Percentiles rank a stretch among this genome's conserved stretches.
Conservation (phyloP, 2,888 invertebrate species). For the Limenitis camilla region DNA sequence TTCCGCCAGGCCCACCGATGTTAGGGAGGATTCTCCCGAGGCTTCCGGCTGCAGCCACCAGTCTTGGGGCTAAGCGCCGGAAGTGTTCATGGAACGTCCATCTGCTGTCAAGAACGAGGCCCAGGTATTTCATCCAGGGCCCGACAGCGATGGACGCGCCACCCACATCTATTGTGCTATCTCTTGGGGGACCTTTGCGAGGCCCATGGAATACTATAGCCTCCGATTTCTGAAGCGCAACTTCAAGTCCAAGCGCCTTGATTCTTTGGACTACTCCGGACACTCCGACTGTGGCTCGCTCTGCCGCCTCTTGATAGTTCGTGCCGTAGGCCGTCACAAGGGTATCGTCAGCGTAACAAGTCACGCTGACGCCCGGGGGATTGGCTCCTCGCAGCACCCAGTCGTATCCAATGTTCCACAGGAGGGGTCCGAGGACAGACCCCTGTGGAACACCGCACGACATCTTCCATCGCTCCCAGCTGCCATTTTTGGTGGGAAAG, state of each 20-base stretch:
- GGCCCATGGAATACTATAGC: constrained; percentile 14
- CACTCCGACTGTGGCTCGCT: constrained; percentile 13
- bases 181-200: constrained; percentile 6
- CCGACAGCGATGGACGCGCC: constrained; percentile 4
- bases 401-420: constrained; percentile 8
- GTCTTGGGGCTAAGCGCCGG: not conserved
- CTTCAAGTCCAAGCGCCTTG: constrained; percentile 16
- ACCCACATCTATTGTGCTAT: not conserved
- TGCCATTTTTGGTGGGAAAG: no score
- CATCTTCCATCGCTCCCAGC: no score
- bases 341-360: constrained; percentile 26
- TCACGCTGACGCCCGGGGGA: not conserved
- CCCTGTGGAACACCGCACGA: constrained; percentile 10
- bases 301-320: not conserved
- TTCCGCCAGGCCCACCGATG: constrained; percentile 4
- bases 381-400: not conserved
- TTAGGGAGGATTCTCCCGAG: constrained; percentile 19
- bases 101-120: constrained; percentile 9
- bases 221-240: constrained; percentile 18
- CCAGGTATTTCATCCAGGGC: constrained; percentile 6
- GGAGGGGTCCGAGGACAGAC: constrained; percentile 5
- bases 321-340: constrained; percentile 10
- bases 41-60: not conserved
- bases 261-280: constrained; percentile 14
- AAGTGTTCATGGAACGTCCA: constrained; percentile 12